Percentiles rank a stretch among this genome's conserved stretches.
Conservation (phyloP, 1,140 invertebrate species). For the Lerema accius region DNA sequence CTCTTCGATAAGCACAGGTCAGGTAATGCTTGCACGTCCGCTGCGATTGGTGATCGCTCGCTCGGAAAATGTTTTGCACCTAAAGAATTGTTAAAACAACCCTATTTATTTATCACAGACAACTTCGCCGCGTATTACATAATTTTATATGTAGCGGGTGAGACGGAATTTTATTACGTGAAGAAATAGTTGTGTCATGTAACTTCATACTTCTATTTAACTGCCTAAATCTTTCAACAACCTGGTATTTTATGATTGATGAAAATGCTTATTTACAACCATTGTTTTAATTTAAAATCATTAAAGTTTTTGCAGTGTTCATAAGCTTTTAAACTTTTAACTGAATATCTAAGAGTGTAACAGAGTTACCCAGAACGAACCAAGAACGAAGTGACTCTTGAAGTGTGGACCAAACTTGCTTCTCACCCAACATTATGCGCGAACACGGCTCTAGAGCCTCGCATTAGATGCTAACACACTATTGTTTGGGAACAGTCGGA, state of each 20-base stretch:
- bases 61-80: conserved; percentile 1
- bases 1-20: neutral
- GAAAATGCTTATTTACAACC: no score
- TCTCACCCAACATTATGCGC: conserved; percentile 11
- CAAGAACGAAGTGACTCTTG: neutral
- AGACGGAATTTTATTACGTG: no score
- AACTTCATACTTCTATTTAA: no score
- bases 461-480: conserved; percentile 20
- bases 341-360: no score
- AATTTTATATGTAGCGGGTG: no score
- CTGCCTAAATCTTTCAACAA: no score
- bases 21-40: conserved; percentile 5
- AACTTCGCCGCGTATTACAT: no score
- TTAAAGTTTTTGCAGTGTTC: no score
- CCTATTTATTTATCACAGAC: neutral
- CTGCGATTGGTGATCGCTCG: conserved; percentile 3
- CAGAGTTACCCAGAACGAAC: neutral
- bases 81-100: neutral
- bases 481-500: neutral
- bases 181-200: no score
- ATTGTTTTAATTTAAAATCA: no score
- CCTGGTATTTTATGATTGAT: no score
- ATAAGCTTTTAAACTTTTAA: no score
- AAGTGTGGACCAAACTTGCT: neutral
- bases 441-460: neutral